phyloP scores from a whole-genome alignment of 2,888 invertebrate species.

The Chloroclystis v-ata region DNA sequence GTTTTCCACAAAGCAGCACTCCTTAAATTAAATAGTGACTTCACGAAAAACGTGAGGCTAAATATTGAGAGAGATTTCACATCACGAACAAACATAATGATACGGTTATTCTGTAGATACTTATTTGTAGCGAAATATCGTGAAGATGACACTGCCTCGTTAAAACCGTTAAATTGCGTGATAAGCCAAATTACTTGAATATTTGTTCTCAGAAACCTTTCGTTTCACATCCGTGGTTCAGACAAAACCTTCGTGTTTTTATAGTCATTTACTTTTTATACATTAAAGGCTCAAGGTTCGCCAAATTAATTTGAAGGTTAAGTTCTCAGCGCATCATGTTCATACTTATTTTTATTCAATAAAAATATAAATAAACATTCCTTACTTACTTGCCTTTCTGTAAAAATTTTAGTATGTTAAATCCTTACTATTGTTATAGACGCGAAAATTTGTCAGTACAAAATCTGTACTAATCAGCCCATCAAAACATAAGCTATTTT shows the following conservation, averaged over 20 bases:
- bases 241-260: background rate
- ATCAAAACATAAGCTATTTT: too few species aligned
- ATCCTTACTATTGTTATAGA: too few species aligned
- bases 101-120: too few species aligned
- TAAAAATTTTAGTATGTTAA: too few species aligned
- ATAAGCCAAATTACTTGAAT: constrained; percentile 18
- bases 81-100: constrained; percentile 33
- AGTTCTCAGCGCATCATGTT: background rate
- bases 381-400: too few species aligned
- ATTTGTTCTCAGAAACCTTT: constrained; percentile 9
- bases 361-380: too few species aligned
- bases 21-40: constrained; percentile 22
- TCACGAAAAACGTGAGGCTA: constrained; percentile 27
- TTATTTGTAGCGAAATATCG: constrained; percentile 37
- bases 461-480: too few species aligned
- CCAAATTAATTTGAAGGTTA: constrained; percentile 1
- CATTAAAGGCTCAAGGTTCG: background rate
- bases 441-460: too few species aligned
- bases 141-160: constrained; percentile 29
- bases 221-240: background rate
- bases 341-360: too few species aligned
- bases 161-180: constrained; percentile 30
- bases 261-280: background rate
- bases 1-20: background rate
- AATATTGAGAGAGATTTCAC: constrained; percentile 38